A percentile compares a stretch with the other conserved stretches of the same genome.
These are phyloP conservation scores for Margaritifera margaritifera DNA, from an alignment of 2,888 invertebrate species.

Conservation along the genomic window DNA sequence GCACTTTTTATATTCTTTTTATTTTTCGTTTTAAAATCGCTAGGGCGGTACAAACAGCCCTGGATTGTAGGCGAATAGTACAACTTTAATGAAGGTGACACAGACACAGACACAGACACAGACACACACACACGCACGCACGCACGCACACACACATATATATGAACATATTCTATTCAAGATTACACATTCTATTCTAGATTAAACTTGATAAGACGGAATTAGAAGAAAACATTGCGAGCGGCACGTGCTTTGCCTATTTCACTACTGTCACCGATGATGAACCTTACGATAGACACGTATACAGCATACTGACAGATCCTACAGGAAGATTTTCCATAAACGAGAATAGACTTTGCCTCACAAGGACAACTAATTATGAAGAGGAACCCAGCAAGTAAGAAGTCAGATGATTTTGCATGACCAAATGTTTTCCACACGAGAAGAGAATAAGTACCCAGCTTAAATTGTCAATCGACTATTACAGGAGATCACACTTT, in stretches of 20 bases:
- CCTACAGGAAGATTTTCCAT: conserved; percentile 32
- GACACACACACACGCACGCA: too few relatives aligned
- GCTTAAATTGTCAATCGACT: too few relatives aligned
- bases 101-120: too few relatives aligned
- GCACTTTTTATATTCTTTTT: too few relatives aligned
- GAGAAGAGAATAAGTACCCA: too few relatives aligned
- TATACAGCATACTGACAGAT: conserved; percentile 34
- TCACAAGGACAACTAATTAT: conserved; percentile 31
- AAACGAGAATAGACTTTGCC: conserved; percentile 34
- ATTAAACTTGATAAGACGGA: conserved; percentile 33
- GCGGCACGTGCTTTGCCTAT: conserved; percentile 39
- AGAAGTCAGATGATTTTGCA: neutral
- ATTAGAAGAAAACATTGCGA: conserved; percentile 36
- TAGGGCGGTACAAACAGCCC: too few relatives aligned
- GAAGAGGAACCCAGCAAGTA: conserved; percentile 40
- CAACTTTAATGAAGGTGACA: too few relatives aligned
- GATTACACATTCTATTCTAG: conserved; percentile 20
- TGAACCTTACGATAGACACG: conserved; percentile 41
- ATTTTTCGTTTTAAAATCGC: too few relatives aligned
- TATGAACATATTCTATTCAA: neutral
- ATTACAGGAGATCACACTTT: too few relatives aligned
- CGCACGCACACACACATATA: too few relatives aligned
- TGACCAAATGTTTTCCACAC: too few relatives aligned
- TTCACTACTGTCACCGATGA: conserved; percentile 36
- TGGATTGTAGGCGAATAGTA: too few relatives aligned